phyloP scores from a whole-genome alignment of 2,797 vertebrate species.

The Myotis daubentonii region DNA sequence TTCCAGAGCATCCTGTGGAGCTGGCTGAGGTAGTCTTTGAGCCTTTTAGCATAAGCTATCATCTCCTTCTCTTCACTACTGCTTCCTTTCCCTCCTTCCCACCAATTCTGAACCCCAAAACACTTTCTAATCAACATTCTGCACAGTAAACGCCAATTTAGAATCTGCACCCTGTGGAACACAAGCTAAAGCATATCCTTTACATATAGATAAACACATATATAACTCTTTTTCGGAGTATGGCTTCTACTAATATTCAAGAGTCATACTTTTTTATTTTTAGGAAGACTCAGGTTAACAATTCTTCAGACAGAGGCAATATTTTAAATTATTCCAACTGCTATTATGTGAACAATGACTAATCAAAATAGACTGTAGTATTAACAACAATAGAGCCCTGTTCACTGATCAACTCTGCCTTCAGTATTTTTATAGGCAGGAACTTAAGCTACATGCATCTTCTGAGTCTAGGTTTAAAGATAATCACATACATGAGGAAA shows the following conservation, averaged over 20 bases:
- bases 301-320: neutral
- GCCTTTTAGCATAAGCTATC: neutral
- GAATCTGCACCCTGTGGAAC: neutral
- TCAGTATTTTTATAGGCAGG: neutral
- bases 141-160: neutral
- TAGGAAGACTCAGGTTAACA: neutral
- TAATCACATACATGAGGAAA: neutral
- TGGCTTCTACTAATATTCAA: neutral
- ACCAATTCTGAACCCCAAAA: neutral
- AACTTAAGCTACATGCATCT: neutral
- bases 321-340: neutral
- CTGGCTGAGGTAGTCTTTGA: neutral
- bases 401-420: neutral
- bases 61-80: neutral
- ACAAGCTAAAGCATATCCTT: neutral
- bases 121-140: neutral
- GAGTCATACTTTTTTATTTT: neutral
- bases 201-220: neutral
- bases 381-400: neutral
- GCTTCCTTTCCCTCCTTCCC: neutral
- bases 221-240: neutral
- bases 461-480: neutral
- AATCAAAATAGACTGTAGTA: neutral
- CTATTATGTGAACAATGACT: neutral
- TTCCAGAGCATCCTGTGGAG: neutral